Percentiles rank a stretch among this genome's conserved stretches.
Evolutionary conservation across 2,113 vertebrate species (phyloP).

Genomic region (Oenanthe oenanthe): DNA sequence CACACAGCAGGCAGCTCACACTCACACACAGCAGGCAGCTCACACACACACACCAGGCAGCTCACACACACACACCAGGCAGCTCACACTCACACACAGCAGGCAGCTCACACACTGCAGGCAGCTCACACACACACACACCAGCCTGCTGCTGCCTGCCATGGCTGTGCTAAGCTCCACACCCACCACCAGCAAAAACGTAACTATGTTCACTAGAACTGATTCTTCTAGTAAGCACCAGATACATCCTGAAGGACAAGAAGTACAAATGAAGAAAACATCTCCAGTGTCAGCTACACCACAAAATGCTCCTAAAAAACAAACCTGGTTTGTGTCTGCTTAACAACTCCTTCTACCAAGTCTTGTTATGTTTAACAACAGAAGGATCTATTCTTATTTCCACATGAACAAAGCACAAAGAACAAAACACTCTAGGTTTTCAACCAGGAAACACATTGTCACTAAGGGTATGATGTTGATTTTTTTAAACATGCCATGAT

Average conservation of each 20-base stretch:
- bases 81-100: conserved; percentile 67
- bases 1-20: no score
- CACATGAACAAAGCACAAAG: not conserved
- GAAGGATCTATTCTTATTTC: not conserved
- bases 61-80: conserved; percentile 55
- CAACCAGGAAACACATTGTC: not conserved
- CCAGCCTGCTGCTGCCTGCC: not conserved
- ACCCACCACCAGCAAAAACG: conserved; percentile 29
- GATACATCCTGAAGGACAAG: not conserved
- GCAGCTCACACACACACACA: no score
- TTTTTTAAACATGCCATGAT: not conserved
- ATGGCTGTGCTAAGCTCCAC: conserved; percentile 17
- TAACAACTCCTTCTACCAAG: not conserved
- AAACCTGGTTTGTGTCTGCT: not conserved
- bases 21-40: no score
- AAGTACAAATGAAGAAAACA: conserved; percentile 22
- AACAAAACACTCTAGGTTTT: not conserved
- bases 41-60: no score
- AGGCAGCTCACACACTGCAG: conserved; percentile 38
- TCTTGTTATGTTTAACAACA: not conserved
- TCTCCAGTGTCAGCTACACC: not conserved
- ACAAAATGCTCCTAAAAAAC: not conserved
- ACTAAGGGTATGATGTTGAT: not conserved
- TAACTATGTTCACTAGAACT: not conserved
- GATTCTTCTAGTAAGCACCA: conserved; percentile 25